Evolutionary conservation across 64 coral and sea anemone species (phyloP).

Genomic region (Montipora capricornis): DNA sequence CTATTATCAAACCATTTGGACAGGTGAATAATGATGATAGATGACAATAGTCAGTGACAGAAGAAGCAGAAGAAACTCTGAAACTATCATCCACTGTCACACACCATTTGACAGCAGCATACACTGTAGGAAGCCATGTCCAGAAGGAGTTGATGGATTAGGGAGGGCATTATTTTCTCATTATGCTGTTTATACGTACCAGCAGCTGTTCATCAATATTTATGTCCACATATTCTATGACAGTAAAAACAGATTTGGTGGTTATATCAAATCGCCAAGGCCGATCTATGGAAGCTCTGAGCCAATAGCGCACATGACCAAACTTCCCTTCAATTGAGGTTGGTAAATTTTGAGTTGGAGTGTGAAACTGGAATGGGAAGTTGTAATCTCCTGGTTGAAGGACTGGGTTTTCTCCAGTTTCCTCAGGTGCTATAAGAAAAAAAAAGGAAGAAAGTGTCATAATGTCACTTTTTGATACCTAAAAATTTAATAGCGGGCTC

Average conservation of each 20-base stretch:
- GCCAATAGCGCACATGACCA: slow-evolving; percentile 93
- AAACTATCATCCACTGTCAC: no score
- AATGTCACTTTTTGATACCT: no score
- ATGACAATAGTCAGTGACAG: no score
- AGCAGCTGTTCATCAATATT: slow-evolving; percentile 55
- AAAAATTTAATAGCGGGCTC: no score
- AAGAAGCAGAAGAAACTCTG: no score
- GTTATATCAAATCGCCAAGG: slow-evolving; percentile 96
- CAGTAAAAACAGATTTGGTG: slow-evolving; percentile 78
- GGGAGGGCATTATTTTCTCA: background rate
- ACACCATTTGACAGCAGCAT: no score
- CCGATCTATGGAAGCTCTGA: slow-evolving; percentile 80
- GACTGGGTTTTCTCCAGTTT: slow-evolving; percentile 86
- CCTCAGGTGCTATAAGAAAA: slow-evolving; percentile 57
- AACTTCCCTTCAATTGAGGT: slow-evolving; percentile 84
- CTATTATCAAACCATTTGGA: no score
- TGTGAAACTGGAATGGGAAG: slow-evolving; percentile 82
- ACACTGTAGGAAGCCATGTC: no score
- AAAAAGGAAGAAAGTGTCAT: background rate
- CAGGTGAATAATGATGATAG: no score
- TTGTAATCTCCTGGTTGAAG: slow-evolving; percentile 70
- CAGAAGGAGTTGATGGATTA: no score
- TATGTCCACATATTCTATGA: slow-evolving; percentile 90
- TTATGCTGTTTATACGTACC: slow-evolving; percentile 37
- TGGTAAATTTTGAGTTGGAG: slow-evolving; percentile 72